Evolutionary conservation across 2,888 invertebrate genomes (phyloP), one percentile per base, ranked within the genome.

Genomic region (Cephus pulcher): DNA sequence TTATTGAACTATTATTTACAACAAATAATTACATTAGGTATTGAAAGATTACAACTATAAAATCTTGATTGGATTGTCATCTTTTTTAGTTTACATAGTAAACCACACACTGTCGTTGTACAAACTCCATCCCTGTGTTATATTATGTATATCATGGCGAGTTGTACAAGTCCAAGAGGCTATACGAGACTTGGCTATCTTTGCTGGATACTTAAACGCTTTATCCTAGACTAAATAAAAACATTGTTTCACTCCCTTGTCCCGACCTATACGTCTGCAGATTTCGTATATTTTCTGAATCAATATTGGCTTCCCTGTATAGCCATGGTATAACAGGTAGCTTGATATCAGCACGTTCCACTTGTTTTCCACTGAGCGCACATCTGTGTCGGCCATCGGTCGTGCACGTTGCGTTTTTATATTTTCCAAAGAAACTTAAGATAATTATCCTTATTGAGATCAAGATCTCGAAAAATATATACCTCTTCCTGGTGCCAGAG

Each of bases 241-340:
- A 89, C 88, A 89, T 84, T 84, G 86, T 81, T 84, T 80, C 84
- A 85, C 83, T 85, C 83, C 86, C 82, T 84, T 86, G 84, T 88
- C 82, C 86, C 84, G 84, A 84, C 84, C 82, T 83, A 84, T 84
- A 83, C 83, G 82, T 82, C 82, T 83, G 84, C 85, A 84, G 86
- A 88, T 88, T 89, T 88, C 86, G 88, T 89, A 88, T 89, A 89
- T 89, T 89, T 89, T 89, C 89, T 89, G 86, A 89, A 89, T 88
- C 87, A 89, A 89, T 89, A 89, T 89, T 89, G 86, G 86, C 86
- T 34, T 87, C 85, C 82, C 74, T 84, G 78, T 79, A 76, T 80
- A 85, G 86, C 85, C 84, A 87, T 87, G 85, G 80, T 82, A 87
- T 82, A 87, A 86, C 87, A 88, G 86, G 86, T 87, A 87, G 86